A percentile compares a stretch with the other conserved stretches of the same genome.
These are phyloP conservation scores for Electrophaes corylata DNA, from an alignment of 2,888 invertebrate species.

Conservation along the genomic window DNA sequence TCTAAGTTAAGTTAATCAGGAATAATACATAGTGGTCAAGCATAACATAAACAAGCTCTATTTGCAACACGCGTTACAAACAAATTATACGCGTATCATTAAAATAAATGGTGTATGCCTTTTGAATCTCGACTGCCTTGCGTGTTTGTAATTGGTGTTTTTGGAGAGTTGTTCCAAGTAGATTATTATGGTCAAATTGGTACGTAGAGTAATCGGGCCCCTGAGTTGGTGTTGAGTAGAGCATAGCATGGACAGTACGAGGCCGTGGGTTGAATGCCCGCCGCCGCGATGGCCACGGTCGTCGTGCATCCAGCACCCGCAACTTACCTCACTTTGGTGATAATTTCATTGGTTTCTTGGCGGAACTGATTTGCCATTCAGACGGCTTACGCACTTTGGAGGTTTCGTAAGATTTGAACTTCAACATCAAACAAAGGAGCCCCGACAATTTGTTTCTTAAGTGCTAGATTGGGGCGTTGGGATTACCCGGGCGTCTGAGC, in stretches of 20 bases:
- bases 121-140: constrained; percentile 25
- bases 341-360: constrained; percentile 70
- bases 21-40: too few species aligned
- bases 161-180: constrained; percentile 33
- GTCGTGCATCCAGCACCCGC: constrained; percentile 67
- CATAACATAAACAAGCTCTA: constrained; percentile 14
- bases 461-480: not conserved
- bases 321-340: constrained; percentile 74
- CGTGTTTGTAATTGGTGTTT: constrained; percentile 36
- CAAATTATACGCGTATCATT: constrained; percentile 28
- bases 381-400: constrained; percentile 47
- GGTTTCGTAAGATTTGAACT: constrained; percentile 26
- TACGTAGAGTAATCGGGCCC: constrained; percentile 20
- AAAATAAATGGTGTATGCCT: constrained; percentile 15
- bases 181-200: constrained; percentile 33
- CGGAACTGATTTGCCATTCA: constrained; percentile 62
- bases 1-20: not conserved
- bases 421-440: constrained; percentile 1
- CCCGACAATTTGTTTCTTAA: constrained; percentile 12
- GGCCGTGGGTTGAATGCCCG: constrained; percentile 78
- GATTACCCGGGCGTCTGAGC: not conserved
- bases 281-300: constrained; percentile 54
- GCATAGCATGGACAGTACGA: constrained; percentile 50
- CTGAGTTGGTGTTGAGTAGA: constrained; percentile 39
- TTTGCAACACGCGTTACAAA: constrained; percentile 10